Evolutionary conservation across 2,888 invertebrate genomes (phyloP), one percentile per base, ranked within the genome.

Genomic region (Cremastobaeus sp.): DNA sequence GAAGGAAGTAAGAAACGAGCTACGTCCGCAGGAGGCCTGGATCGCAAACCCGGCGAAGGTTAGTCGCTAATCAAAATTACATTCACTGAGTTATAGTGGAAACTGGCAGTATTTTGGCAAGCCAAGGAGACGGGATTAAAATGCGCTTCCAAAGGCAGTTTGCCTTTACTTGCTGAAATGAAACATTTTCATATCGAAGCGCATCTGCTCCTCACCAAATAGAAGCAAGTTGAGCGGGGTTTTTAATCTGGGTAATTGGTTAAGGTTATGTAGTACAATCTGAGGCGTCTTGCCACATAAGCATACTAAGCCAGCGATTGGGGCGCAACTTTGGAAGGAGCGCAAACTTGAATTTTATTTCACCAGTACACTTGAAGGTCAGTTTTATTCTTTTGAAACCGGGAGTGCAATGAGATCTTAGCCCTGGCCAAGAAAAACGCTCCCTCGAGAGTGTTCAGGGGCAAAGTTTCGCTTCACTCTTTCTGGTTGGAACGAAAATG

Each of bases 1-100:
- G 92, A 93, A 84, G 91, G 91, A 78, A 90, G 89, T 84, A 95
- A 94, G 89, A 95, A 96, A 86, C 90, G 93, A 81, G 92, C 93
- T 77, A 92, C 92, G 72, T 93, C 93, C 78, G 93, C 93, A 50
- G 91, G 92, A 78, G 93, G 92, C 64, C 89, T 93, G 76, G 93
- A 93, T 85, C 89, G 93, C 82, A 91, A 91, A 82, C 89, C 90
- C 68, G 90, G 89, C 77, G 92, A 92, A 89, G 91, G 92, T 92
- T 88, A 78, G 76, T 69, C n/a, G 3, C 20, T 48, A 18, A 50
- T 50, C 9, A 28, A 17, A 59, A 30, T n/a, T 15, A 34, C 37
- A 39, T 0, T n/a, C 20, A 8, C 20, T 43, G 3, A 14, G 14
- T 32, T 32, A 32, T 30, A 18, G 17, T 54, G 39, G 17, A 39